These are phyloP conservation scores for Eupsilia transversa DNA, from an alignment of 2,888 invertebrate species.

Conservation along the genomic window DNA sequence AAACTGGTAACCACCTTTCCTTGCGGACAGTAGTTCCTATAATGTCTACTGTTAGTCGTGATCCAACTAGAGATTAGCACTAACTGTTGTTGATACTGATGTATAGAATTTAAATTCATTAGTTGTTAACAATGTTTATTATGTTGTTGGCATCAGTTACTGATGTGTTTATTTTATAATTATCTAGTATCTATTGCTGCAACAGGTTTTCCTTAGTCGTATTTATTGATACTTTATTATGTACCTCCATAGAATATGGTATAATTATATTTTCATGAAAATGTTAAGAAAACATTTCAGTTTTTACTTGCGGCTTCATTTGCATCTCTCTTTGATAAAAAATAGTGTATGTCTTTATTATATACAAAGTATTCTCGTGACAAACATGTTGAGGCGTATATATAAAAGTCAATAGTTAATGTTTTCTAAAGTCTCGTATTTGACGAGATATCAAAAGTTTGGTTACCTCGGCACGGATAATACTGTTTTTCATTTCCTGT, in stretches of 20 bases:
- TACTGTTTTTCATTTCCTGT: conserved; percentile 9
- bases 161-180: conserved; percentile 24
- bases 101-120: conserved; percentile 43
- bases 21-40: not conserved
- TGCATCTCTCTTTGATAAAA: not conserved
- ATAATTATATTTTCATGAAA: not conserved
- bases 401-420: not conserved
- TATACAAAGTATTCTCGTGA: not conserved
- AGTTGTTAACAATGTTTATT: conserved; percentile 42
- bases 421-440: not conserved
- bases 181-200: not conserved
- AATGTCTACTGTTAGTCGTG: conserved; percentile 23
- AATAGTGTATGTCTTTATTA: no score
- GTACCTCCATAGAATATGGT: no score
- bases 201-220: conserved; percentile 4
- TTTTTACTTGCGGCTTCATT: not conserved
- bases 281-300: not conserved
- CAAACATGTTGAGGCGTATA: not conserved
- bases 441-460: not conserved
- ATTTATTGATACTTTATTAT: conserved; percentile 7
- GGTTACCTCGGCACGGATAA: not conserved
- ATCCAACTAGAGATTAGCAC: conserved; percentile 32
- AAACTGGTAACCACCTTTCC: not conserved
- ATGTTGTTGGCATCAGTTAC: conserved; percentile 37
- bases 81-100: conserved; percentile 28